phyloP scores from a whole-genome alignment of 2,888 invertebrate genomes.

The Tryphoninae sp. region DNA sequence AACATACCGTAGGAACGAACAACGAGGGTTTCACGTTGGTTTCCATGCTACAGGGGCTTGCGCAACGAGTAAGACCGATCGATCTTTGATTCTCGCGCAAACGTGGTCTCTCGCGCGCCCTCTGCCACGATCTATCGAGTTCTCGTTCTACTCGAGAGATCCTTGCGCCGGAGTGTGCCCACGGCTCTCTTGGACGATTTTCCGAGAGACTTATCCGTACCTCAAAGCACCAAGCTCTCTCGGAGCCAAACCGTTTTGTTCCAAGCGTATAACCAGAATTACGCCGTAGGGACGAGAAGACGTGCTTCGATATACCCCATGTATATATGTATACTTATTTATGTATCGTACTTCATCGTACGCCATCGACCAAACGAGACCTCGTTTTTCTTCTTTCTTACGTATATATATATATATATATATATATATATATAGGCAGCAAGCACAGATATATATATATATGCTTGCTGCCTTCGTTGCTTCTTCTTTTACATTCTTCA shows the following conservation, averaged over 20 bases:
- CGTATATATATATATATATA: neutral
- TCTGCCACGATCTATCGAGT: constrained; percentile 48
- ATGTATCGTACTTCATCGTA: constrained; percentile 22
- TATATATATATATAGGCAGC: too few relatives aligned
- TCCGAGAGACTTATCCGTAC: constrained; percentile 49
- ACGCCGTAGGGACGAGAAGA: constrained; percentile 50
- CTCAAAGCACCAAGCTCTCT: constrained; percentile 1
- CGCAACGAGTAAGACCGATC: constrained; percentile 65
- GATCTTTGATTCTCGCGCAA: constrained; percentile 68
- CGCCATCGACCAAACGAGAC: constrained; percentile 48
- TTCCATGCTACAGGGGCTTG: constrained; percentile 59
- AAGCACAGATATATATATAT: neutral
- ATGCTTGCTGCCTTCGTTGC: constrained; percentile 3
- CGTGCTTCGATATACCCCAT: constrained; percentile 48
- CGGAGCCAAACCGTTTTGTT: constrained; percentile 56
- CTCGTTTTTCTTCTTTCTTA: constrained; percentile 38
- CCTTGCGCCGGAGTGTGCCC: constrained; percentile 35
- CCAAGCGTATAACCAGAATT: constrained; percentile 45
- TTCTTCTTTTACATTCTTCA: constrained; percentile 47
- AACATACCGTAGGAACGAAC: neutral
- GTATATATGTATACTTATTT: constrained; percentile 29
- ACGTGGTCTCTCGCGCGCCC: constrained; percentile 65
- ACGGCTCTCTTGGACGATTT: constrained; percentile 45
- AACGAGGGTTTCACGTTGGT: constrained; percentile 35
- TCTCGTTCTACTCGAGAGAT: constrained; percentile 36